phyloP scores from a whole-genome alignment of 1,140 invertebrate genomes.

The Sitodiplosis mosellana region DNA sequence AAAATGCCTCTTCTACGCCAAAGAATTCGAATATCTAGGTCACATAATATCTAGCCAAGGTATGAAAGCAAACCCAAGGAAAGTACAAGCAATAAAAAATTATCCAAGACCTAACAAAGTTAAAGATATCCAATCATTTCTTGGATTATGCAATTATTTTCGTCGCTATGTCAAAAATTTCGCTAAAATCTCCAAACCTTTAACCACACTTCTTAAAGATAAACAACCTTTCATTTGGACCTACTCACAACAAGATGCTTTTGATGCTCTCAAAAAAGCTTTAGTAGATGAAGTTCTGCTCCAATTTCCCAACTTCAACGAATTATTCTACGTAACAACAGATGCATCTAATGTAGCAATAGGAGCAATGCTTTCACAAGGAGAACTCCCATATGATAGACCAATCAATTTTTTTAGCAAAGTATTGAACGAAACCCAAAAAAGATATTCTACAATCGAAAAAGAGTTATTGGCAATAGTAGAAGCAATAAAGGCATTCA shows the following conservation, averaged over 20 bases:
- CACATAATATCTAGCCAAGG: constrained; percentile 14
- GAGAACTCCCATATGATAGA: too few species aligned
- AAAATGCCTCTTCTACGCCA: constrained; percentile 16
- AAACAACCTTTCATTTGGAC: not conserved
- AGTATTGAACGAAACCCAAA: too few species aligned
- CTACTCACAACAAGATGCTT: not conserved
- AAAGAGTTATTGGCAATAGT: too few species aligned
- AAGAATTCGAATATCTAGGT: constrained; percentile 16
- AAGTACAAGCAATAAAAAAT: constrained; percentile 9
- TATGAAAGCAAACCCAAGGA: constrained; percentile 10
- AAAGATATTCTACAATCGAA: too few species aligned
- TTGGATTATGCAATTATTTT: constrained; percentile 9
- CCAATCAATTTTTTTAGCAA: too few species aligned
- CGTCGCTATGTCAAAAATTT: too few species aligned
- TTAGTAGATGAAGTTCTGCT: not conserved
- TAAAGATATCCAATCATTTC: constrained; percentile 12
- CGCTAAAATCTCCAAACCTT: constrained; percentile 8
- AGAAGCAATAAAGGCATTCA: too few species aligned
- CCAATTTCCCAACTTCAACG: not conserved
- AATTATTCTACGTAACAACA: too few species aligned
- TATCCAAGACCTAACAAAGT: constrained; percentile 11
- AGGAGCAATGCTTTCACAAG: constrained; percentile 8
- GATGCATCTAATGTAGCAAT: not conserved
- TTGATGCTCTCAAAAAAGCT: not conserved
- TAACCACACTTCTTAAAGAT: constrained; percentile 6